Evolutionary conservation across 2,113 vertebrate species (phyloP), one percentile per base, ranked within the genome.

Genomic region (Poeciliopsis prolifica): DNA sequence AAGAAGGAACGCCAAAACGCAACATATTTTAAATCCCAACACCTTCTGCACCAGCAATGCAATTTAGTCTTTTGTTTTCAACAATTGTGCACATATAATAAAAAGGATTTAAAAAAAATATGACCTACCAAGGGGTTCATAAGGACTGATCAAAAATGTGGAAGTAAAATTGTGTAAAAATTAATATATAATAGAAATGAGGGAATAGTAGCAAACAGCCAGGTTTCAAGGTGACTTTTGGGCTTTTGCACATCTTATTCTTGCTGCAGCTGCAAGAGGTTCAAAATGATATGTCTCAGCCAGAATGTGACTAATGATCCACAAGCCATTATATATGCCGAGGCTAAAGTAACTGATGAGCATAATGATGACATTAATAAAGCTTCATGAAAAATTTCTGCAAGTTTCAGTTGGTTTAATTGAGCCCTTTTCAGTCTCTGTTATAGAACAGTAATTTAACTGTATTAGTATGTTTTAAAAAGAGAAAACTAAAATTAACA

Each of bases 1-100:
- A 79, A 30, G 74, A 72, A n/a, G 22, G 35, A 74, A 72, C 26
- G 19, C 31, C 17, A 37, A 28, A 40, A 37, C 31, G 11, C 42
- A 58, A 58, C 30, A 68, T 28, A 40, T 35, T 65, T 58, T n/a
- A 35, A 33, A 15, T 28, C 2, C 11, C 17, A 26, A 31, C 3
- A 0, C 61, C 28, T 77, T 24, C 35, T 31, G 67, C 14, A 69
- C 10, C 54, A 74, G 40, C 7, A 65, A 29, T 60, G 28, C 22
- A 40, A 63, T 22, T 22, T 40, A 72, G 9, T 2, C 9, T 44
- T 67, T 67, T 17, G n/a, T 44, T 67, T 67, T 14, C 14, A 44
- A 42, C 65, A 26, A 58, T n/a, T 58, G 22, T n/a, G 24, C 22
- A 24, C 24, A 22, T 58, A 58, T 58, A n/a, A 58, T n/a, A 58